Base-by-base conservation (phyloP, 2,113 vertebrate genomes). In the Acinonyx jubatus region DNA sequence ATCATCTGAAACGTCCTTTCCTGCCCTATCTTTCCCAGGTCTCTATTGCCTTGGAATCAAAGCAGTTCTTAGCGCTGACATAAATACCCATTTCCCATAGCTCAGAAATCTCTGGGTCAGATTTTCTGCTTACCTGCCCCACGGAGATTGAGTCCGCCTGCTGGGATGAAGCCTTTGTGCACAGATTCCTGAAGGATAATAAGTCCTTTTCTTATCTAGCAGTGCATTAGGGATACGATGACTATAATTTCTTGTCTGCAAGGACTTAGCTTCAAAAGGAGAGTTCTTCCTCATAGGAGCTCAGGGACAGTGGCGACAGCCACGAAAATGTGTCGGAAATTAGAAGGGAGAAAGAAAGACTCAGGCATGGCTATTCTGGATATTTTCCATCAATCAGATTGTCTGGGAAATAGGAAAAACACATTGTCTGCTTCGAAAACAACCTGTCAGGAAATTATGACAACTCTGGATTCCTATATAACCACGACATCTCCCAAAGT, bases 221-320 rank as follows among this genome's bases (percentile, higher is more conserved):
- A 63, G 97, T 96, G 91, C 98, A 98, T 98, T 98, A 98, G 98
- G 96, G 97, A 68, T 97, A 98, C 98, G 98, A 98, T 97, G 97
- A 98, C 98, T 99, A 84, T 98, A 98, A 98, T 99, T 99, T 98
- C 87, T 98, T 68, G 98, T 98, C 95, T 98, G 97, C 96, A 76
- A 98, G 97, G 96, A 97, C 81, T 92, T 31, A 18, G 98, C 94
- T 96, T 98, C 97, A 95, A 98, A 97, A 98, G 96, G 94, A 97
- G 98, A 98, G 98, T 97, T 98, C 93, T 94, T 97, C 15, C 88
- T 97, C 90, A 71, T 86, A 82, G 94, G 97, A 85, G 93, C 38
- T 0, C 13, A 23, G 74, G 69, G 90, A 91, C 21, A 63, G 50
- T 5, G 18, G 7, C 1, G 27, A 19, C 18, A 71, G 97, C 86